A percentile compares a stretch with the other conserved stretches of the same genome.
These are phyloP conservation scores for Perithous albicinctus DNA, from an alignment of 2,888 invertebrate species.

Conservation along the genomic window DNA sequence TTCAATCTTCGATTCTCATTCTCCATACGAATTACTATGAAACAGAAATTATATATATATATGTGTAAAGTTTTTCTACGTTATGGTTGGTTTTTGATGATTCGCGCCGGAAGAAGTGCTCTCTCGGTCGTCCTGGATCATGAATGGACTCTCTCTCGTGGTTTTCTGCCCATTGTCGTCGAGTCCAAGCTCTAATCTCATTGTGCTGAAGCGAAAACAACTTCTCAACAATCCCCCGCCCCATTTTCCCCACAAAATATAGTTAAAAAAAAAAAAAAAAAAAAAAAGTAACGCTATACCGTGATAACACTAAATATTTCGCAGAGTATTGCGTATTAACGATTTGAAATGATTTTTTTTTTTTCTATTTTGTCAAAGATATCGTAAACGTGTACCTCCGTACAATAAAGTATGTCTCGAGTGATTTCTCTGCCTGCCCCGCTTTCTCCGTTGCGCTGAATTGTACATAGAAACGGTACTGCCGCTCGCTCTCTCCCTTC, in stretches of 20 bases:
- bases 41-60: constrained; percentile 14
- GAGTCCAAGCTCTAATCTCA: constrained; percentile 53
- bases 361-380: constrained; percentile 24
- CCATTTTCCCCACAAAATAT: constrained; percentile 45
- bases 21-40: constrained; percentile 21
- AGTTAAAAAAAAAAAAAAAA: constrained; percentile 1
- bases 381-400: constrained; percentile 59
- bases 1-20: constrained; percentile 4
- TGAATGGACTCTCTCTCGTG: constrained; percentile 35
- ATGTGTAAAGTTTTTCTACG: constrained; percentile 40
- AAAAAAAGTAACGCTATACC: constrained; percentile 22
- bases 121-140: constrained; percentile 43
- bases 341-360: constrained; percentile 6
- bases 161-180: constrained; percentile 46
- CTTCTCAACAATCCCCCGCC: constrained; percentile 61
- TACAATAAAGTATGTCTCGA: constrained; percentile 54
- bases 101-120: constrained; percentile 13
- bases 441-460: constrained; percentile 46
- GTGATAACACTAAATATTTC: constrained; percentile 3
- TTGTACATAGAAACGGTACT: constrained; percentile 20
- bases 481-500: constrained; percentile 32
- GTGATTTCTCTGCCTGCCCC: constrained; percentile 50
- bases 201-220: constrained; percentile 72
- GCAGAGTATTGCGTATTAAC: constrained; percentile 26
- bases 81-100: constrained; percentile 7